Evolutionary conservation across 2,113 vertebrate species (phyloP).

Genomic region (Steatornis caripensis): DNA sequence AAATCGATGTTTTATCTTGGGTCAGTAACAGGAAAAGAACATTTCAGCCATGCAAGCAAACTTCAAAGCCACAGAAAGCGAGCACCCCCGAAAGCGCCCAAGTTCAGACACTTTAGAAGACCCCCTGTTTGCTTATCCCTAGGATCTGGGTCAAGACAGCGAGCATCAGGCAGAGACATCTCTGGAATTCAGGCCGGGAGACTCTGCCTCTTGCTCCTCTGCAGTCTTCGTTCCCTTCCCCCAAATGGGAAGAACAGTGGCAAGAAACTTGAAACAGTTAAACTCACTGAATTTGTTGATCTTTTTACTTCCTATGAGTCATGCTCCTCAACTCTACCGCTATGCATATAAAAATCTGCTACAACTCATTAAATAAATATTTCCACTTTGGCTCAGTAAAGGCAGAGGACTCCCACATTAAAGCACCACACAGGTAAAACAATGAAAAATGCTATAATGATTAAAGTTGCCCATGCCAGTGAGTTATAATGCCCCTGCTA

Average conservation of each 20-base stretch:
- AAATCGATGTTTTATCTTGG: background rate
- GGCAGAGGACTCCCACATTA: background rate
- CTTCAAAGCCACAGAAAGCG: background rate
- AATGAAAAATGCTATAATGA: background rate
- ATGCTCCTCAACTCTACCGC: background rate
- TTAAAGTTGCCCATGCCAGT: background rate
- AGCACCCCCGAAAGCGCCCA: background rate
- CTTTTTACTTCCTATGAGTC: conserved; percentile 24
- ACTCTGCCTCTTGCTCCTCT: background rate
- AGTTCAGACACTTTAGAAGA: background rate
- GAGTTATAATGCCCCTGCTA: background rate
- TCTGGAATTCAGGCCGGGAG: background rate
- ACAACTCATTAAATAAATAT: conserved; percentile 21
- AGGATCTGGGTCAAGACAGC: background rate
- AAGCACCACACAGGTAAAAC: background rate
- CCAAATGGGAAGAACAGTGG: background rate
- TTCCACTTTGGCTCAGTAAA: background rate
- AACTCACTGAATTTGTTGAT: background rate
- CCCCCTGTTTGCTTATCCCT: background rate
- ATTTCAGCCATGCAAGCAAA: background rate
- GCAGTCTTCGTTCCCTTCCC: background rate
- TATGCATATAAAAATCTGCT: background rate
- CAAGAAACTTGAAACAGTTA: background rate
- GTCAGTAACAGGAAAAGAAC: background rate
- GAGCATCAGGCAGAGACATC: background rate